A percentile compares a stretch with the other conserved stretches of the same genome.
These are phyloP conservation scores for Drosophila leonis DNA, from an alignment of 2,888 invertebrate species.

Conservation along the genomic window DNA sequence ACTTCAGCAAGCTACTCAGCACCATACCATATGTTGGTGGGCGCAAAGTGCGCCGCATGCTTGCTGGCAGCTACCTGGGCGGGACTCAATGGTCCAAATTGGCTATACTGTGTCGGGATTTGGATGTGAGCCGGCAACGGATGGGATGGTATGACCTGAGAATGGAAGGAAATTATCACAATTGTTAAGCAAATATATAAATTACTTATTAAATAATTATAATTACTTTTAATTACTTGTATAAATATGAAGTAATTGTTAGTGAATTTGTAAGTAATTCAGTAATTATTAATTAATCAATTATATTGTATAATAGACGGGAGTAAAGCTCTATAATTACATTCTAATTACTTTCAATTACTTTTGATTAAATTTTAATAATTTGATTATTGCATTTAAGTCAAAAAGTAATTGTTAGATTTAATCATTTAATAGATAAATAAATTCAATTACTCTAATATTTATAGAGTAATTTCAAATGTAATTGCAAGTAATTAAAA, in stretches of 20 bases:
- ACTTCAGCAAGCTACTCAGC: slow-evolving; percentile 80
- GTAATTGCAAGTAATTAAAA: neutral
- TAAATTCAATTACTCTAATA: neutral
- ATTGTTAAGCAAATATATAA: no score
- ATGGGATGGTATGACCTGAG: slow-evolving; percentile 88
- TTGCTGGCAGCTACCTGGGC: slow-evolving; percentile 86
- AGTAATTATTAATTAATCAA: no score
- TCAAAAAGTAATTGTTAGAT: no score
- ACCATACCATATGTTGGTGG: slow-evolving; percentile 86
- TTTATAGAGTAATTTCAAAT: no score
- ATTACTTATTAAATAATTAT: neutral
- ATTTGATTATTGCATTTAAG: no score
- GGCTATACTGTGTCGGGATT: slow-evolving; percentile 89
- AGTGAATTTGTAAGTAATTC: no score
- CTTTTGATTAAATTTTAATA: no score
- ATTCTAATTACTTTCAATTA: neutral
- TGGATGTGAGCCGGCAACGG: slow-evolving; percentile 94
- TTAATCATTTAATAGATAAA: no score
- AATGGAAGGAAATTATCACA: no score
- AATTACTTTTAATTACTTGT: slow-evolving; percentile 10
- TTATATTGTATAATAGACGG: no score
- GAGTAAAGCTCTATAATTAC: neutral
- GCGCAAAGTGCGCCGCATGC: slow-evolving; percentile 85
- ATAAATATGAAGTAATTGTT: neutral
- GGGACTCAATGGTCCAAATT: slow-evolving; percentile 86